Percentiles rank a stretch among this genome's conserved stretches.
phyloP scores from a whole-genome alignment of 2,888 invertebrate genomes.

The Leptopilina drosophilae region DNA sequence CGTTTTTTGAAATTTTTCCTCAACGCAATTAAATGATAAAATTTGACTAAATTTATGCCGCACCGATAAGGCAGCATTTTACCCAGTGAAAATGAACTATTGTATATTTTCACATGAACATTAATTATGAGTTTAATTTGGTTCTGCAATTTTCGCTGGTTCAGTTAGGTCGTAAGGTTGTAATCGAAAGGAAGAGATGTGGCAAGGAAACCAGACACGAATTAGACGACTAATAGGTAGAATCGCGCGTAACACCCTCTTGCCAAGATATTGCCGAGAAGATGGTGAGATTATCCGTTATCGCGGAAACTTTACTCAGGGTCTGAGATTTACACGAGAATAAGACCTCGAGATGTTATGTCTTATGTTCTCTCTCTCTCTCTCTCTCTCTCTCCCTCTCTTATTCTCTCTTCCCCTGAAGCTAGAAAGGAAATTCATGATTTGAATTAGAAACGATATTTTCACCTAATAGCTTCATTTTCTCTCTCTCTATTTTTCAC shows the following conservation, averaged over 20 bases:
- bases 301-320: constrained; percentile 33
- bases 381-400: constrained; percentile 3
- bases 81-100: background rate
- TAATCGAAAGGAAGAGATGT: constrained; percentile 36
- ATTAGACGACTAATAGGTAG: constrained; percentile 38
- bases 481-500: constrained; percentile 14
- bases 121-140: constrained; percentile 19
- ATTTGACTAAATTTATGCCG: background rate
- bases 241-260: constrained; percentile 38
- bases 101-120: constrained; percentile 3
- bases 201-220: constrained; percentile 35
- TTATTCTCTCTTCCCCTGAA: too few species aligned
- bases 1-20: too few species aligned
- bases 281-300: constrained; percentile 39
- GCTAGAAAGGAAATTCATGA: constrained; percentile 24
- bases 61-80: background rate
- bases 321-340: constrained; percentile 39
- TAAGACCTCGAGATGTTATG: constrained; percentile 33
- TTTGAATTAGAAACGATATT: constrained; percentile 40
- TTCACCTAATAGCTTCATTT: constrained; percentile 30
- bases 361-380: constrained; percentile 13
- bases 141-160: constrained; percentile 14
- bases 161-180: constrained; percentile 7
- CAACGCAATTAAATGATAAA: background rate
- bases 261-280: constrained; percentile 35